These are phyloP conservation scores for Buteo buteo DNA, from an alignment of 2,113 vertebrate genomes.

Conservation along the genomic window DNA sequence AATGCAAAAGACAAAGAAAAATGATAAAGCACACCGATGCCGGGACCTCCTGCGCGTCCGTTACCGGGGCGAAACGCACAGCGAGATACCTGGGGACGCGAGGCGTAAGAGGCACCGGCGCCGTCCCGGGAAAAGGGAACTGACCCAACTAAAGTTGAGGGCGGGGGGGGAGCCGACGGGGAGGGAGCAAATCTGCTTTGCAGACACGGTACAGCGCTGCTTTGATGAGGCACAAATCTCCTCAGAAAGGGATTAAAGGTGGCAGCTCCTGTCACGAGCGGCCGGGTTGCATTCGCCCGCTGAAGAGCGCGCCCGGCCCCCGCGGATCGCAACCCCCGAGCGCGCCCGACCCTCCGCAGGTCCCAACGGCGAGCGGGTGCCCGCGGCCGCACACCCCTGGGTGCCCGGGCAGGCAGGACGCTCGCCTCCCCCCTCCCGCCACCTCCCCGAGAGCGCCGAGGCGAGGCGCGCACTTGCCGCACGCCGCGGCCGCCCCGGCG, in stretches of 20 bases:
- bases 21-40: neutral
- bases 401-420: neutral
- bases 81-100: neutral
- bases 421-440: neutral
- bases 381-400: neutral
- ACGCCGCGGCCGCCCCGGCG: neutral
- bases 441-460: no score
- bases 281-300: neutral
- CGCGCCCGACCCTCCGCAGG: neutral
- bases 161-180: neutral
- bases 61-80: neutral
- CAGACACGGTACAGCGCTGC: neutral
- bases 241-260: slow-evolving; percentile 36
- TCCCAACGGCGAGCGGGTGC: neutral
- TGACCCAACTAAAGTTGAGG: neutral
- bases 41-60: neutral
- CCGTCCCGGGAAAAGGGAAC: neutral
- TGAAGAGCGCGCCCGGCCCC: neutral
- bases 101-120: neutral
- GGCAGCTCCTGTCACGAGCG: slow-evolving; percentile 6
- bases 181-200: slow-evolving; percentile 21
- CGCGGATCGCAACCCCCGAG: neutral
- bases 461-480: no score
- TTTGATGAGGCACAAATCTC: neutral
- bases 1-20: slow-evolving; percentile 43